These are phyloP conservation scores for Ephestia elutella DNA, from an alignment of 1,140 invertebrate genomes.

Conservation along the genomic window DNA sequence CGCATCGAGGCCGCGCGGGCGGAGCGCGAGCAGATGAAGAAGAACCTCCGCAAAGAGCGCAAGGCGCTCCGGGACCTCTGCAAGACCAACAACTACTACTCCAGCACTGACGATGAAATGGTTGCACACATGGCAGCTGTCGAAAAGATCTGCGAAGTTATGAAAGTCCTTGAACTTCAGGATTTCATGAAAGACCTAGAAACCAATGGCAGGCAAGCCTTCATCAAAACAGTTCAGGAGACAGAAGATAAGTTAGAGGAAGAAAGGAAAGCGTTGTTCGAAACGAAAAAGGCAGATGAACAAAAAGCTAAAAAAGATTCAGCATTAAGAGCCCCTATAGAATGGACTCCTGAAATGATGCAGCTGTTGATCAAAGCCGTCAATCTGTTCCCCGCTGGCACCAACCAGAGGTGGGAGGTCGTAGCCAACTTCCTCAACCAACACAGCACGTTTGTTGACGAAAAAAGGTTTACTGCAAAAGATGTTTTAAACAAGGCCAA, in stretches of 20 bases:
- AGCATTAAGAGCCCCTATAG: slow-evolving; percentile 65
- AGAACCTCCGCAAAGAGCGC: slow-evolving; percentile 88
- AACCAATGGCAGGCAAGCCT: slow-evolving; percentile 78
- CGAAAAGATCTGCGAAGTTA: slow-evolving; percentile 91
- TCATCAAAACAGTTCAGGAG: slow-evolving; percentile 80
- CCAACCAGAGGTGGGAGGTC: slow-evolving; percentile 96
- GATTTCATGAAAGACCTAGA: slow-evolving; percentile 83
- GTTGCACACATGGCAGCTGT: slow-evolving; percentile 90
- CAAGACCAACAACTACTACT: slow-evolving; percentile 93
- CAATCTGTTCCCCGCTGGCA: slow-evolving; percentile 97
- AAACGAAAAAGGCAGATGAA: slow-evolving; percentile 70
- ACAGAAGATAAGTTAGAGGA: slow-evolving; percentile 84
- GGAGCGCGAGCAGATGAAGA: slow-evolving; percentile 89
- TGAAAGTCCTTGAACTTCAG: slow-evolving; percentile 83
- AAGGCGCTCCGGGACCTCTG: slow-evolving; percentile 89
- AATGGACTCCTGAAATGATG: slow-evolving; percentile 88
- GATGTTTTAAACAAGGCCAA: slow-evolving; percentile 97
- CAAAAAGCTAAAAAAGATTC: slow-evolving; percentile 58
- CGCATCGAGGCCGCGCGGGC: slow-evolving; percentile 87
- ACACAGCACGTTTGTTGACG: slow-evolving; percentile 79
- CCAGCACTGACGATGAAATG: slow-evolving; percentile 81
- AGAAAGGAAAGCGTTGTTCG: slow-evolving; percentile 80
- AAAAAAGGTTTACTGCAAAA: slow-evolving; percentile 81
- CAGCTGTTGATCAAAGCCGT: slow-evolving; percentile 96
- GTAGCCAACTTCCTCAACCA: slow-evolving; percentile 97